Evolutionary conservation across 2,888 invertebrate genomes (phyloP).

Genomic region (Mimachlamys varia): DNA sequence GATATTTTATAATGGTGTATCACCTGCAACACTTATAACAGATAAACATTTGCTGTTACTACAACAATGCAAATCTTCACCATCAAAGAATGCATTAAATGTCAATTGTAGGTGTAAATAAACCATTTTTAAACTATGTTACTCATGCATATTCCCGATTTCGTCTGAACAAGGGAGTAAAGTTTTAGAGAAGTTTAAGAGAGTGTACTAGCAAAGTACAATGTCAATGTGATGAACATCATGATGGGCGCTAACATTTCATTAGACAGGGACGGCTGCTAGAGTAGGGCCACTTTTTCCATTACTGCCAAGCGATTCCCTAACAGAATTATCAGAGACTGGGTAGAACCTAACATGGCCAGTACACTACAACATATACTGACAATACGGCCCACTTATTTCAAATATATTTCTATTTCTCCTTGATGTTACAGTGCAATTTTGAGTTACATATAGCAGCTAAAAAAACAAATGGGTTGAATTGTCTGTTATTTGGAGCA

Average conservation of each 20-base stretch:
- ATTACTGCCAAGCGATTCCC: neutral
- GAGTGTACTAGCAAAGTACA: neutral
- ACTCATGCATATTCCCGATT: neutral
- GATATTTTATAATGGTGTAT: too few relatives aligned
- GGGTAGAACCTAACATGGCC: neutral
- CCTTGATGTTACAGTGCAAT: neutral
- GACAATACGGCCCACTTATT: neutral
- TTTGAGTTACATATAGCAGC: neutral
- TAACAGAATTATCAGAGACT: neutral
- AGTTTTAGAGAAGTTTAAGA: too few relatives aligned
- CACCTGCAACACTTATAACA: too few relatives aligned
- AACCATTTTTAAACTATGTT: neutral
- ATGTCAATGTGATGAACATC: neutral
- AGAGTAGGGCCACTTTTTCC: neutral
- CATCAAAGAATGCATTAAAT: too few relatives aligned
- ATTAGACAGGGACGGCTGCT: neutral
- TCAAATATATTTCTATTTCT: neutral
- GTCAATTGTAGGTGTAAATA: neutral
- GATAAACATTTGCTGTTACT: too few relatives aligned
- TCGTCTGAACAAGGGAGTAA: neutral
- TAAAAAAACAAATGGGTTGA: neutral
- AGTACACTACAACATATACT: neutral
- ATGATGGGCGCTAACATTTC: neutral
- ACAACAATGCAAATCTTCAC: too few relatives aligned
- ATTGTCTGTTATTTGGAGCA: neutral